Evolutionary conservation across 2,797 vertebrate genomes (phyloP), one percentile per base, ranked within the genome.

Genomic region (Anniella stebbinsi): DNA sequence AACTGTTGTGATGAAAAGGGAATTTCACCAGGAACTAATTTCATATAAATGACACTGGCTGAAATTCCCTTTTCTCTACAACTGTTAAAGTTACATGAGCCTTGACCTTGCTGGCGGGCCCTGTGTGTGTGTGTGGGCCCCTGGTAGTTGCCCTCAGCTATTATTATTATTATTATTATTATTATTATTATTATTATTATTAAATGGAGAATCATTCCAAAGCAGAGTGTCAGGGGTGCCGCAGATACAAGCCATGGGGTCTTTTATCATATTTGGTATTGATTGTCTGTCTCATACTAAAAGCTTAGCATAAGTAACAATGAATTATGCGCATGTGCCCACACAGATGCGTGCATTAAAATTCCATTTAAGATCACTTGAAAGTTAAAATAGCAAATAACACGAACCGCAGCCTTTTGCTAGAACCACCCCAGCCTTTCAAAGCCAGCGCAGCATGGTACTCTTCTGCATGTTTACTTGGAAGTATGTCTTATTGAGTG

Each of bases 261-360:
- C 36, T 60, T 86, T 60, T 75, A 75, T 86, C 54, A 75, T 41
- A 60, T 60, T 75, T 76, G 38, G 41, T 57, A 75, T 60, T 41
- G 72, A 86, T 45, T 86, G 51, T 9, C 84, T 78, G 75, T 67
- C 86, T 13, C 30, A 67, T 60, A 18, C 41, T 87, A 78, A 87
- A 77, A 87, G 54, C 30, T 33, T 41, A 78, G 75, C 38, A 12
- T 21, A 63, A 67, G 75, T 45, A 77, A 25, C 23, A 23, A 36
- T 77, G 28, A 63, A 23, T 87, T 45, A 67, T 67, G 18, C 38
- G 21, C 73, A 63, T 12, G 9, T 18, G 57, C 78, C 9, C 33
- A 21, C 1, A 28, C 33, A 36, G 30, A 54, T 41, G 36, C 3
- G 48, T 10, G 5, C 51, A 17, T 85, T 70, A 72, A 36, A 67